Conservation (phyloP, 2,797 vertebrate genomes). For the Chelon auratus region DNA sequence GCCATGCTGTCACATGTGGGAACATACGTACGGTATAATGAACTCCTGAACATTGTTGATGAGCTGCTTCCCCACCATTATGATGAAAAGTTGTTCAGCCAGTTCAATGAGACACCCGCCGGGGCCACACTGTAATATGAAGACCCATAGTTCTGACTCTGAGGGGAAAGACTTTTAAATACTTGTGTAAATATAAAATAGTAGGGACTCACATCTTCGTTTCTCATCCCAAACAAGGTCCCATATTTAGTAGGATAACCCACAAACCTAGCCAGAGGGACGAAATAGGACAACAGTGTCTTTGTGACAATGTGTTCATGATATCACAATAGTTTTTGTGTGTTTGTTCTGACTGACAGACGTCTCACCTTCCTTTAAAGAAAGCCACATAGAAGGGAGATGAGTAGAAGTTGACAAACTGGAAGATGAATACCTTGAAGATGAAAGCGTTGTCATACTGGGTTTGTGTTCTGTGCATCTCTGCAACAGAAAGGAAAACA, state of each 20-base stretch:
- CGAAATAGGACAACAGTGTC: not conserved
- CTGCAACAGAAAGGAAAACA: constrained; percentile 66
- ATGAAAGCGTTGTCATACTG: constrained; percentile 88
- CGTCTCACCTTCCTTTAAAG: constrained; percentile 87
- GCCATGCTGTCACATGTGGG: no score
- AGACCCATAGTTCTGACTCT: constrained; percentile 27
- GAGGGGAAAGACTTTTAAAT: not conserved
- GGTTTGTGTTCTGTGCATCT: constrained; percentile 90
- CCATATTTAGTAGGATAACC: constrained; percentile 87
- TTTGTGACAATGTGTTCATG: not conserved
- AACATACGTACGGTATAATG: constrained; percentile 85
- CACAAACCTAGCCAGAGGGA: constrained; percentile 78
- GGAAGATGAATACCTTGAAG: constrained; percentile 90
- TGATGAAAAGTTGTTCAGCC: constrained; percentile 88
- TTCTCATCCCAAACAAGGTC: constrained; percentile 86
- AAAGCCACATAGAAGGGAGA: constrained; percentile 89
- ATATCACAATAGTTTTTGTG: not conserved
- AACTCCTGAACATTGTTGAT: constrained; percentile 88
- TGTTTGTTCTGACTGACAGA: not conserved
- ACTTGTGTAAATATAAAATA: not conserved
- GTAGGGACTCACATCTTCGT: constrained; percentile 85
- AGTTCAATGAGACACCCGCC: constrained; percentile 87
- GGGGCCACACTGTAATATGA: constrained; percentile 81
- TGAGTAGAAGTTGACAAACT: constrained; percentile 90
- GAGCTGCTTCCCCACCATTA: constrained; percentile 89